A percentile compares a stretch with the other conserved stretches of the same genome.
phyloP scores from a whole-genome alignment of 2,888 invertebrate genomes.

The Eupelmus urozonus region DNA sequence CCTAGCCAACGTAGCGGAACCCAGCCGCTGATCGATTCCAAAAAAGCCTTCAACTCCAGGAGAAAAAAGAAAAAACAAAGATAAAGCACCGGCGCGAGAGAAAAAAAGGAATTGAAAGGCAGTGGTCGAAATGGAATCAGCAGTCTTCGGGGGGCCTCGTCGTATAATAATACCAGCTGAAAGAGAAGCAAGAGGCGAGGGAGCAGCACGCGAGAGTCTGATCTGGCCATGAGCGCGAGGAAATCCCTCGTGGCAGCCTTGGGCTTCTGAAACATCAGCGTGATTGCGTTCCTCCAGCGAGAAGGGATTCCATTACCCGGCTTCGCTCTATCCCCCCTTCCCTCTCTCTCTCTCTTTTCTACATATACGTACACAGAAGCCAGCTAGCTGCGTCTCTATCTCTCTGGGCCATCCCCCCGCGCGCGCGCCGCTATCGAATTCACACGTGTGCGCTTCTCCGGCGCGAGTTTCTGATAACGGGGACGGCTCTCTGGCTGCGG shows the following conservation, averaged over 20 bases:
- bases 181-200: slow-evolving; percentile 51
- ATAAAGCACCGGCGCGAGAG: neutral
- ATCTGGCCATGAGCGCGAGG: slow-evolving; percentile 75
- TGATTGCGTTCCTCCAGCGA: slow-evolving; percentile 75
- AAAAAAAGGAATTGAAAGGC: slow-evolving; percentile 46
- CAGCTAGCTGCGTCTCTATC: slow-evolving; percentile 47
- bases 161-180: slow-evolving; percentile 45
- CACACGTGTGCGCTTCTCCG: slow-evolving; percentile 34
- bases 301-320: slow-evolving; percentile 76
- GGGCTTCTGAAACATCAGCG: slow-evolving; percentile 76
- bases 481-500: neutral
- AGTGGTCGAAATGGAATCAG: slow-evolving; percentile 42
- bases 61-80: neutral
- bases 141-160: slow-evolving; percentile 14
- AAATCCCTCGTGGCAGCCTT: slow-evolving; percentile 76
- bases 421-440: slow-evolving; percentile 52
- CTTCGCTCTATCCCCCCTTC: slow-evolving; percentile 1
- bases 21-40: too few species aligned
- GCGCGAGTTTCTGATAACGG: neutral
- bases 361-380: neutral
- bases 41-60: neutral
- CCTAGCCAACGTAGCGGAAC: too few species aligned
- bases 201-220: slow-evolving; percentile 72
- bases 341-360: neutral
- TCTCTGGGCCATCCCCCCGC: slow-evolving; percentile 39